Evolutionary conservation across 2,797 vertebrate genomes (phyloP).

Genomic region (Sebastes kiyomatsui): DNA sequence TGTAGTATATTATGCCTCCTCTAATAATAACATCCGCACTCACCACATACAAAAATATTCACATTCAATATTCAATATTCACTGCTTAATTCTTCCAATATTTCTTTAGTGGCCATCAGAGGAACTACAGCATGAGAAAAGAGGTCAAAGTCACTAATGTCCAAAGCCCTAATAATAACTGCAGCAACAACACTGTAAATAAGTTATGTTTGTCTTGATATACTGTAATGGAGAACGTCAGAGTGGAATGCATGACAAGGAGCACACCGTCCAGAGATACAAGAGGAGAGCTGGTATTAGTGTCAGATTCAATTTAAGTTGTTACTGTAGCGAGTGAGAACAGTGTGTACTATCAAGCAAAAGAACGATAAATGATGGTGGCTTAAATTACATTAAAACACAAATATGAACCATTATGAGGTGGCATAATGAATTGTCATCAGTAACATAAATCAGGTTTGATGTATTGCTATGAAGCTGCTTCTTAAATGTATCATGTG

Average conservation of each 20-base stretch:
- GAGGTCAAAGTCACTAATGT: neutral
- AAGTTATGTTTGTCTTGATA: neutral
- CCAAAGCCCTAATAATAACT: neutral
- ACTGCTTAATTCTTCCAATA: neutral
- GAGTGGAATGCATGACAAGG: neutral
- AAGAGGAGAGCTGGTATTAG: neutral
- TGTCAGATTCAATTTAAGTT: neutral
- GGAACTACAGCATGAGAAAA: constrained; percentile 18
- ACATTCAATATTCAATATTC: no score
- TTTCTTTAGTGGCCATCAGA: constrained; percentile 8
- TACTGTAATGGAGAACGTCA: neutral
- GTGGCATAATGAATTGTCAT: neutral
- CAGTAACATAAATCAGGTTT: neutral
- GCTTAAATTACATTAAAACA: neutral
- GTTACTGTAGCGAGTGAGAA: neutral
- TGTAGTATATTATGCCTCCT: neutral
- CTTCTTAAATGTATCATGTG: neutral
- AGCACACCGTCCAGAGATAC: neutral
- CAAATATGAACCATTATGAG: neutral
- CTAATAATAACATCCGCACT: neutral
- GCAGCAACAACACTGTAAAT: neutral
- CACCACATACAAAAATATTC: neutral
- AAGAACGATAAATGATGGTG: neutral
- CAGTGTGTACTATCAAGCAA: neutral
- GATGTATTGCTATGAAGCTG: neutral